Percentiles rank a stretch among this genome's conserved stretches.
These are phyloP conservation scores for Lasioglossum malachurum DNA, from an alignment of 2,888 invertebrate species.

Conservation along the genomic window DNA sequence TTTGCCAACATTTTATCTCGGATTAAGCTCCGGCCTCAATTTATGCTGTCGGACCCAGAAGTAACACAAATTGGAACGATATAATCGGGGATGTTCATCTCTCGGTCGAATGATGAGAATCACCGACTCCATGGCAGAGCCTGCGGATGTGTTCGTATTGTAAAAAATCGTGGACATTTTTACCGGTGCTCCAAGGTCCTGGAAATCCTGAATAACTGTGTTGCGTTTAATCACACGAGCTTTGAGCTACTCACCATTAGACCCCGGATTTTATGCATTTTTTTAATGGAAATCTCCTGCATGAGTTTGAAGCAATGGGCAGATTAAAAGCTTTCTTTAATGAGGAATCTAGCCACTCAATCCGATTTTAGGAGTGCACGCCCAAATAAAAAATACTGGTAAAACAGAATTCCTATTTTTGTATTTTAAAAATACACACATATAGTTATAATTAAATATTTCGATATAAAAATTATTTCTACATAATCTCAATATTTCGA, in stretches of 20 bases:
- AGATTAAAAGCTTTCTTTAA: neutral
- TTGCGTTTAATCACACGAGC: neutral
- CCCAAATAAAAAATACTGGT: too few relatives aligned
- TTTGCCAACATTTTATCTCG: slow-evolving; percentile 58
- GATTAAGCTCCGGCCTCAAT: slow-evolving; percentile 46
- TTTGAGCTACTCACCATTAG: neutral
- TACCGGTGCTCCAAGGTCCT: neutral
- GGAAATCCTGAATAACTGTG: neutral
- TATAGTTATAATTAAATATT: too few relatives aligned
- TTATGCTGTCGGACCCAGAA: slow-evolving; percentile 32
- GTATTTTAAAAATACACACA: too few relatives aligned
- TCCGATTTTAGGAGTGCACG: too few relatives aligned
- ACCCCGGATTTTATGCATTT: too few relatives aligned
- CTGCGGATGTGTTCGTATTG: neutral
- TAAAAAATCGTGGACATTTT: neutral
- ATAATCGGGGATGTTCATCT: slow-evolving; percentile 54
- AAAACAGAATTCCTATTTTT: too few relatives aligned
- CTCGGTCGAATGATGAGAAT: slow-evolving; percentile 14
- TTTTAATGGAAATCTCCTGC: too few relatives aligned
- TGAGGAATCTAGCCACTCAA: too few relatives aligned
- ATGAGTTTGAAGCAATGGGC: too few relatives aligned
- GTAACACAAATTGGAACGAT: slow-evolving; percentile 43
- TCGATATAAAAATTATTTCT: too few relatives aligned
- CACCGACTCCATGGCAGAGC: neutral
- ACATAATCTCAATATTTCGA: too few relatives aligned